phyloP scores from a whole-genome alignment of 1,140 invertebrate genomes.

The Drosophila orosa region DNA sequence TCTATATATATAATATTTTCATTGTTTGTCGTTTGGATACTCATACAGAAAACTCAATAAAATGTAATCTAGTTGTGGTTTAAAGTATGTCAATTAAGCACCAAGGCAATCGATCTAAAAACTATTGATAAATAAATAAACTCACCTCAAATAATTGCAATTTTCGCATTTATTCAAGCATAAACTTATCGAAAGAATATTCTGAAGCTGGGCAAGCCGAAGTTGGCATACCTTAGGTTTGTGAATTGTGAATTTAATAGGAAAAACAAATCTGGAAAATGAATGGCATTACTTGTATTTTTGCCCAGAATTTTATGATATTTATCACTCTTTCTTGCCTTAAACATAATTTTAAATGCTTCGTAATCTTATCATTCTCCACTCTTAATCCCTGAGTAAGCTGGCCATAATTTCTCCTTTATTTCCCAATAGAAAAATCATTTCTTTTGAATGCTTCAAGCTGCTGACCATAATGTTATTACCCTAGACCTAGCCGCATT shows the following conservation, averaged over 20 bases:
- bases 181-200: conserved; percentile 35
- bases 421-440: not conserved
- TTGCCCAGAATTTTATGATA: no score
- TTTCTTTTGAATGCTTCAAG: not conserved
- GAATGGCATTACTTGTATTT: not conserved
- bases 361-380: not conserved
- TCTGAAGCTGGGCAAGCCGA: conserved; percentile 10
- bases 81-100: conserved; percentile 14
- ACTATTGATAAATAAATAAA: conserved; percentile 15
- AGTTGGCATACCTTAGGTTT: conserved; percentile 1
- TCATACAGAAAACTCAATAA: conserved; percentile 15
- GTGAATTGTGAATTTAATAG: no score
- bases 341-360: no score
- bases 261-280: not conserved
- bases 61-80: conserved; percentile 14
- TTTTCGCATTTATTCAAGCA: conserved; percentile 63
- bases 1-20: not conserved
- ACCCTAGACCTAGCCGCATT: conserved; percentile 23
- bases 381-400: not conserved
- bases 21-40: not conserved
- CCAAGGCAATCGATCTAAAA: conserved; percentile 12
- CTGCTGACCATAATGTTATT: conserved; percentile 29
- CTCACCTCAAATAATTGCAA: conserved; percentile 38
- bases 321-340: no score
- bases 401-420: not conserved